Conservation (phyloP, 2,113 vertebrate genomes). For the Mohoua ochrocephala region DNA sequence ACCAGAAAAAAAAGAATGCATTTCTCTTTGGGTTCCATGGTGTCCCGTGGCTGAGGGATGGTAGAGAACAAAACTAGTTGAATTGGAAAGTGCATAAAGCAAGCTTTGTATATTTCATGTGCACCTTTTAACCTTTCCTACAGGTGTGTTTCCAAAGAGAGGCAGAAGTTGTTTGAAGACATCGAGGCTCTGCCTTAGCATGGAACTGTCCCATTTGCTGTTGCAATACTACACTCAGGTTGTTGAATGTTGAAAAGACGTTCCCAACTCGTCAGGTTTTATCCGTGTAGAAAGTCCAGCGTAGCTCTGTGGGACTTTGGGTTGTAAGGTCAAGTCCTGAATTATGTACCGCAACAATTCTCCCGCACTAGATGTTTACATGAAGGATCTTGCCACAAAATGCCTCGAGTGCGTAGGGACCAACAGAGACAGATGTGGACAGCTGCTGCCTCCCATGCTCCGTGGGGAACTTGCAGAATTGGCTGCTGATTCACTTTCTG, state of each 20-base stretch:
- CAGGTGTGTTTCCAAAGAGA: not conserved
- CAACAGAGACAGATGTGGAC: not conserved
- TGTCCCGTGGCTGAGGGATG: not conserved
- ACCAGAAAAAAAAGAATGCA: not conserved
- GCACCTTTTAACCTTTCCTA: not conserved
- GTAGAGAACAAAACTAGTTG: not conserved
- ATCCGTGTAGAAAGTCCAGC: not conserved
- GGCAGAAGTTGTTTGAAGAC: not conserved
- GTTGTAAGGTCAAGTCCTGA: not conserved
- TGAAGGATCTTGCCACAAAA: not conserved
- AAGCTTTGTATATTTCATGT: not conserved
- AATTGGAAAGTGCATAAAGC: not conserved
- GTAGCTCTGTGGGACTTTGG: not conserved
- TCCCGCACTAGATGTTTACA: not conserved
- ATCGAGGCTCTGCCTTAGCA: not conserved
- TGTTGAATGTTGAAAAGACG: fast-evolving
- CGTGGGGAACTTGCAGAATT: fast-evolving
- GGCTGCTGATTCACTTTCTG: not conserved
- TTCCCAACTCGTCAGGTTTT: not conserved
- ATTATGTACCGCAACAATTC: not conserved
- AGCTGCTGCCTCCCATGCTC: fast-evolving
- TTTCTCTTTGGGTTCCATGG: not conserved
- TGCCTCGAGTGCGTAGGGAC: not conserved
- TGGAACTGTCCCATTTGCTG: not conserved
- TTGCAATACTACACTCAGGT: not conserved